Evolutionary conservation across 2,888 invertebrate species (phyloP), one percentile per base, ranked within the genome.

Genomic region (Chrysina gloriosa): DNA sequence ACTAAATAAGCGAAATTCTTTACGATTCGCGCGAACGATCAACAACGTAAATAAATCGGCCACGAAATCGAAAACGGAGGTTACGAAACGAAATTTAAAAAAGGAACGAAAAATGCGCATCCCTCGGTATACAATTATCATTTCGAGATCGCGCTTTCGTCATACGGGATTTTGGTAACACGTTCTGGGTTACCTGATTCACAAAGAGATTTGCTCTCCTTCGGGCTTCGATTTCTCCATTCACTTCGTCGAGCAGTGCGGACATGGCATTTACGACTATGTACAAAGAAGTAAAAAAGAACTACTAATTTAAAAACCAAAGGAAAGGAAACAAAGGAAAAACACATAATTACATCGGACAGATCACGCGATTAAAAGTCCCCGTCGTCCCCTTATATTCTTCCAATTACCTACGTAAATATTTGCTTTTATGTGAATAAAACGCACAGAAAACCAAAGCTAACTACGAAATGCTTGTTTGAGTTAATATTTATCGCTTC

Each of bases 201-300:
- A 74, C 71, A 71, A 76, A 73, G 71, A 79, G 77, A 70, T 74
- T 78, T 67, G 79, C 74, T 74, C 76, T 79, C 71, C 79, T 80
- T 71, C 82, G 80, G 69, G 82, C 86, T 84, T 90, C 87, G 86
- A 89, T 85, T 86, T 90, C 89, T 82, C 90, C 90, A 84, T 91
- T 90, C 86, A 92, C 91, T 84, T 92, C 92, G 78, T 90, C 90
- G 85, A 93, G 88, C 84, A 93, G 89, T 83, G 90, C 91, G 83
- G 92, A 89, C 86, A 92, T 89, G 84, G 91, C 91, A 85, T 89
- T 89, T 84, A 91, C 90, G 87, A 92, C 91, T 92, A 89, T 82
- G 82, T 77, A 82, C 76, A 81, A 76, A 80, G 73, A 78, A 75
- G 25, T 21, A 42, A 66, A 52, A 65, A 42, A 47, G 23, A 52